Evolutionary conservation across 2,113 vertebrate genomes (phyloP), one percentile per base, ranked within the genome.

Genomic region (Chloropsis hardwickii): DNA sequence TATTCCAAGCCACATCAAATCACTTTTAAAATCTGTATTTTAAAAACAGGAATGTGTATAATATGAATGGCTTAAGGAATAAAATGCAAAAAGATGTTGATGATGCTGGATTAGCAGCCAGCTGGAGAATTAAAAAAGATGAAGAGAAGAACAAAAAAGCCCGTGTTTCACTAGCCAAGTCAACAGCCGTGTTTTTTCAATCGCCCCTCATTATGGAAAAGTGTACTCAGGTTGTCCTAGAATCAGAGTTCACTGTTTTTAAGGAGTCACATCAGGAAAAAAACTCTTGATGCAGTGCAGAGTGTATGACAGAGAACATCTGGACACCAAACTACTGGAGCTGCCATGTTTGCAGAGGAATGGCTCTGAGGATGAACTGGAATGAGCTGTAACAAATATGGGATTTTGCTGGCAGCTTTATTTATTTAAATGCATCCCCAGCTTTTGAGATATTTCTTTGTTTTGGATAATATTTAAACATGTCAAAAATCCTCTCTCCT

Each of bases 1-100:
- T 91, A 92, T 97, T 97, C 95, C 88, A 88, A 94, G 96, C 97
- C 97, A 97, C 97, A 97, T 97, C 88, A 95, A 96, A 97, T 97
- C 84, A 65, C 33, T 90, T 65, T 45, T 95, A 79, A 97, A 95
- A 93, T 94, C 93, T 89, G 94, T 95, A 86, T 96, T 98, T 97
- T 96, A 84, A 94, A 94, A 97, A 88, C 91, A 39, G 80, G 77
- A 97, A 97, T 69, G 10, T 97, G 95, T 91, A 89, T 91, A 91
- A 90, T 96, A 92, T 47, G 66, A 83, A 82, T 37, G 87, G 82
- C 86, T 94, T 77, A 44, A 92, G 91, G 80, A 95, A 92, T 92
- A 97, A 96, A 95, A 97, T 92, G 90, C 81, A 97, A 95, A 96
- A 95, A 93, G 74, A 97, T 93, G 92, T 92, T 94, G 94, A 92